A percentile compares a stretch with the other conserved stretches of the same genome.
Conservation (phyloP, 1,140 invertebrate species). For the Aethina tumida region DNA sequence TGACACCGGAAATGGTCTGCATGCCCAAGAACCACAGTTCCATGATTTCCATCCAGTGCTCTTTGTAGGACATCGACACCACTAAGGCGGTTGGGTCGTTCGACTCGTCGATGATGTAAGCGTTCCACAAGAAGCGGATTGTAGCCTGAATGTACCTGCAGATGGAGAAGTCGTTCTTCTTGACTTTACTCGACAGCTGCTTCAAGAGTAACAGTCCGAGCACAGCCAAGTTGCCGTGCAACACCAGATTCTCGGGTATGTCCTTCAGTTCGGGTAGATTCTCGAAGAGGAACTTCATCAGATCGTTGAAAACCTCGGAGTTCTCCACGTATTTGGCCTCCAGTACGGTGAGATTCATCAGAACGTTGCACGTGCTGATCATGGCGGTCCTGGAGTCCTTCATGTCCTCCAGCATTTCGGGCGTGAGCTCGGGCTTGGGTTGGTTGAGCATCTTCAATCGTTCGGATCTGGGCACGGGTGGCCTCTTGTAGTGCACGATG, state of each 20-base stretch:
- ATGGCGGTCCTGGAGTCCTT: constrained; percentile 72
- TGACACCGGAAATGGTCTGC: constrained; percentile 76
- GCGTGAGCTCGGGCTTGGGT: constrained; percentile 61
- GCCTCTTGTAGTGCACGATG: constrained; percentile 76
- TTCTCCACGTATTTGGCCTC: constrained; percentile 73
- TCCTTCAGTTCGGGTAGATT: constrained; percentile 77
- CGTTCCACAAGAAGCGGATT: constrained; percentile 86
- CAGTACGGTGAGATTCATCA: constrained; percentile 86
- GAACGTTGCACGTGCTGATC: constrained; percentile 79
- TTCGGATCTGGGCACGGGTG: constrained; percentile 66
- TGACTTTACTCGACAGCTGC: constrained; percentile 68
- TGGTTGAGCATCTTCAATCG: constrained; percentile 60
- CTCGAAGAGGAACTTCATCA: constrained; percentile 79
- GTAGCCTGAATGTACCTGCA: constrained; percentile 79
- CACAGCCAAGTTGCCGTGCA: constrained; percentile 75
- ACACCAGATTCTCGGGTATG: constrained; percentile 69
- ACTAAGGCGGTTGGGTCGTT: constrained; percentile 70
- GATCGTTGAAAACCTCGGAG: constrained; percentile 60
- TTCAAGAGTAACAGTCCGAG: constrained; percentile 74
- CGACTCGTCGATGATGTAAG: constrained; percentile 79
- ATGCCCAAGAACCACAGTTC: constrained; percentile 90
- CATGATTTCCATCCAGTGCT: constrained; percentile 77
- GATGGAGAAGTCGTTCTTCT: constrained; percentile 79
- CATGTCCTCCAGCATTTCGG: constrained; percentile 65
- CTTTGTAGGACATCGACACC: constrained; percentile 75